Base-by-base conservation (phyloP, 2,113 vertebrate species). In the Tenebrosternarchus preto region DNA sequence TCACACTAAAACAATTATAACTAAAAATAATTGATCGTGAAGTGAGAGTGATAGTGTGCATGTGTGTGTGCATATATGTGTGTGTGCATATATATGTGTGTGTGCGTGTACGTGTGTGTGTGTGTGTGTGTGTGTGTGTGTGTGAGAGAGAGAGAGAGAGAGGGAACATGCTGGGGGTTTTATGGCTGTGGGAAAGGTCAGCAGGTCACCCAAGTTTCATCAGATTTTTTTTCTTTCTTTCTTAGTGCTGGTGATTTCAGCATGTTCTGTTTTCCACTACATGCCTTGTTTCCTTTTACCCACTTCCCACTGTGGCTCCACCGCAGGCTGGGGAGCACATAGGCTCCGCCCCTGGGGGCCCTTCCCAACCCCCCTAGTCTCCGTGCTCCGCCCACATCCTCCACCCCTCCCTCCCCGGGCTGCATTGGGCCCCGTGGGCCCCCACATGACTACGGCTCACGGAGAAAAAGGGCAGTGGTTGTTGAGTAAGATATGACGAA, bases 111-210 rank as follows among this genome's bases (percentile, higher is more conserved):
- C 16, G 73, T 73, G 29, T 33, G 59, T 31, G 17, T 61, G 43
- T 74, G 25, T 60, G 71, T 80, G 73, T 57, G 72, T 31, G 55
- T 78, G 69, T 71, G 72, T 53, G 56, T 43, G 63, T 74, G 68
- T 59, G n/a, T 73, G 74, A 66, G 19, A 73, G 77, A 66, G 29
- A 61, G 53, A 46, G 76, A 69, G 55, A 29, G 55, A 61, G 66
- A 66, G 39, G 43, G 33, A 82, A 70, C 76, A 77, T 76, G 27
- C 82, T 85, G 67, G 83, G 86, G 85, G 67, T 85, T 77, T 80
- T 68, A 84, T 81, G 86, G 70, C 78, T 87, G 85, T 88, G 88
- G 85, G 88, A 88, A 87, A 88, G 88, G 88, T 78, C 85, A 82
- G 66, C 36, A 71, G 86, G 88, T 89, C 84, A 76, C 73, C 33